Evolutionary conservation across 2,888 invertebrate species (phyloP).

Genomic region (Drosophila recens): DNA sequence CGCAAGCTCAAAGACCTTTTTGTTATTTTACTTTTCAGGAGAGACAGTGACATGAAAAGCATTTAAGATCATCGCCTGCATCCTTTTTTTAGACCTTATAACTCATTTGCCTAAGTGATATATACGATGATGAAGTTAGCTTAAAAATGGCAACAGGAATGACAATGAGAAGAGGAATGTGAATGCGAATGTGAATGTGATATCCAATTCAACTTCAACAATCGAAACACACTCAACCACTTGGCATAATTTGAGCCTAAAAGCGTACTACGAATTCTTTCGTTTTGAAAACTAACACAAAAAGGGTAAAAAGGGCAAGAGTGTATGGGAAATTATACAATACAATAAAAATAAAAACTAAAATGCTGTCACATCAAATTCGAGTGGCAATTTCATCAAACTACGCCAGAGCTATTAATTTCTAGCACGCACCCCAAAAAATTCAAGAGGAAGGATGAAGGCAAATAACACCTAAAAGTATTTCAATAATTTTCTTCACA

Average conservation of each 20-base stretch:
- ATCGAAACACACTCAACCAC: conserved; percentile 68
- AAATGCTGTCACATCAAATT: conserved; percentile 79
- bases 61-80: conserved; percentile 10
- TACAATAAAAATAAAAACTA: conserved; percentile 65
- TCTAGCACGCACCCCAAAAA: conserved; percentile 49
- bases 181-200: conserved; percentile 28
- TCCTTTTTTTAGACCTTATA: conserved; percentile 30
- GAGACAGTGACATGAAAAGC: not conserved
- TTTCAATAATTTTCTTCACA: conserved; percentile 70
- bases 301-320: conserved; percentile 20
- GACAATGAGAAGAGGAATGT: conserved; percentile 20
- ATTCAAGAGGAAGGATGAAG: conserved; percentile 6
- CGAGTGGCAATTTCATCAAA: conserved; percentile 73
- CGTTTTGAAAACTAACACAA: conserved; percentile 40
- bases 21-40: conserved; percentile 21
- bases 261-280: conserved; percentile 60
- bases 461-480: conserved; percentile 65
- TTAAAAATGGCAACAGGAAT: conserved; percentile 33
- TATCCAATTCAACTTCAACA: conserved; percentile 57
- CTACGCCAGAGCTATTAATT: conserved; percentile 58
- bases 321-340: conserved; percentile 62
- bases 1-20: conserved; percentile 10
- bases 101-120: conserved; percentile 55
- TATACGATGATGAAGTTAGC: conserved; percentile 40
- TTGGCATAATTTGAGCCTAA: conserved; percentile 74